These are phyloP conservation scores for Solea senegalensis DNA, from an alignment of 2,113 vertebrate species.

Conservation along the genomic window DNA sequence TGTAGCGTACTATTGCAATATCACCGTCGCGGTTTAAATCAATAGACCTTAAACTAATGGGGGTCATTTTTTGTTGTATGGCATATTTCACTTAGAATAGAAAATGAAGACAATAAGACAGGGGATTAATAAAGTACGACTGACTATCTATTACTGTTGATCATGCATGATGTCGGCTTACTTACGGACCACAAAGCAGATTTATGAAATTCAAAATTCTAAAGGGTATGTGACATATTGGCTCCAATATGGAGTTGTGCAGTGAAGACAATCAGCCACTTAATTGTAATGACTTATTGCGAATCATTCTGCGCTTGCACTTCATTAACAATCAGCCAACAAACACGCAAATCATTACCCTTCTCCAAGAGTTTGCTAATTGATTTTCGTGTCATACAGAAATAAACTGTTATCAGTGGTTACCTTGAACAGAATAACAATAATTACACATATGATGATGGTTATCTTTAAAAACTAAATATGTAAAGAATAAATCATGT, in stretches of 20 bases:
- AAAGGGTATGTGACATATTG: background rate
- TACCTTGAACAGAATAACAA: background rate
- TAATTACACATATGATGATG: too few relatives aligned
- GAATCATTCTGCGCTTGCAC: background rate
- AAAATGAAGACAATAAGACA: too few relatives aligned
- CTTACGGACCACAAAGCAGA: too few relatives aligned
- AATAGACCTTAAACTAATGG: too few relatives aligned
- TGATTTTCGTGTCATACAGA: background rate
- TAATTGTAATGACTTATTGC: conserved; percentile 4
- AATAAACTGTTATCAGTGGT: background rate
- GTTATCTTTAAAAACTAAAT: too few relatives aligned
- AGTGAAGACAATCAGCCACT: background rate
- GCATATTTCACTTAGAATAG: too few relatives aligned
- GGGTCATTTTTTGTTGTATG: too few relatives aligned
- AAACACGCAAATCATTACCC: background rate
- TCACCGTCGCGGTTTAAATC: background rate
- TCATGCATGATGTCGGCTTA: too few relatives aligned
- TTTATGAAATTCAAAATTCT: too few relatives aligned
- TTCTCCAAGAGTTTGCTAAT: background rate
- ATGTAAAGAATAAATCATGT: too few relatives aligned
- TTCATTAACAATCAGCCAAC: background rate
- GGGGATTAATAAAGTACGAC: too few relatives aligned
- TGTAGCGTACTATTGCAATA: conserved; percentile 4
- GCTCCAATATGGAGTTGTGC: background rate
- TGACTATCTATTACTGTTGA: too few relatives aligned